Evolutionary conservation across 2,113 vertebrate genomes (phyloP).

Genomic region (Scomber japonicus): DNA sequence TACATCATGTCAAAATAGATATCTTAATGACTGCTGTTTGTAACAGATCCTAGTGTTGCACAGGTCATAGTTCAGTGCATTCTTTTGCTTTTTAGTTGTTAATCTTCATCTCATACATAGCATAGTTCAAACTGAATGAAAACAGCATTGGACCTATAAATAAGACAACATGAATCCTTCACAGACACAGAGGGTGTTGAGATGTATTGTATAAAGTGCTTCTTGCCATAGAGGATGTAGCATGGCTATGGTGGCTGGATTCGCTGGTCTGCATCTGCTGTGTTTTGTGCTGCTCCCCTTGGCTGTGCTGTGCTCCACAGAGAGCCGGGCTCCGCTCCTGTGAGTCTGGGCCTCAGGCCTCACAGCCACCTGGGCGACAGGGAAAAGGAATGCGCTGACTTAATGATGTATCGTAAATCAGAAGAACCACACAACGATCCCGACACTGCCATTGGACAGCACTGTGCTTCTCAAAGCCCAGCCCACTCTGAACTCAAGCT

Average conservation of each 20-base stretch:
- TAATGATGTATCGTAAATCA: slow-evolving; percentile 87
- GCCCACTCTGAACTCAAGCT: slow-evolving; percentile 69
- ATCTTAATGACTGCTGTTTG: slow-evolving; percentile 4
- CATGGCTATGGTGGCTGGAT: slow-evolving; percentile 48
- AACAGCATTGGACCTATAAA: slow-evolving; percentile 64
- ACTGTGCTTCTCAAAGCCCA: slow-evolving; percentile 60
- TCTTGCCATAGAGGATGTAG: slow-evolving; percentile 72
- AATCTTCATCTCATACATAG: slow-evolving; percentile 19
- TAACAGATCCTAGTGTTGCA: slow-evolving; percentile 18
- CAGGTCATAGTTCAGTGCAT: slow-evolving; percentile 3
- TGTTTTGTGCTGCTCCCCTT: slow-evolving; percentile 37
- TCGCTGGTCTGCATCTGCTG: slow-evolving; percentile 70
- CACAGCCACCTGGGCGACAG: slow-evolving; percentile 81
- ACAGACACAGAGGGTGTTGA: slow-evolving; percentile 66
- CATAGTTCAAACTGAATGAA: slow-evolving; percentile 51
- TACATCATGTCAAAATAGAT: no score
- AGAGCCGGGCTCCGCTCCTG: slow-evolving; percentile 65
- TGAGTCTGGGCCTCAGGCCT: slow-evolving; percentile 75
- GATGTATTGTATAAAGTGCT: slow-evolving; percentile 74
- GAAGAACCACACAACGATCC: slow-evolving; percentile 74
- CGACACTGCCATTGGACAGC: slow-evolving; percentile 72
- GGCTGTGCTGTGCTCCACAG: slow-evolving; percentile 66
- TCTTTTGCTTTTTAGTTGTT: slow-evolving; percentile 17
- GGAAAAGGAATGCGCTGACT: slow-evolving; percentile 83
- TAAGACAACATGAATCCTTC: slow-evolving; percentile 61